Evolutionary conservation across 30 jellyfish, hydroid and myxozoan genomes (phyloP).

Genomic region (Pseudorhiza aurosa): DNA sequence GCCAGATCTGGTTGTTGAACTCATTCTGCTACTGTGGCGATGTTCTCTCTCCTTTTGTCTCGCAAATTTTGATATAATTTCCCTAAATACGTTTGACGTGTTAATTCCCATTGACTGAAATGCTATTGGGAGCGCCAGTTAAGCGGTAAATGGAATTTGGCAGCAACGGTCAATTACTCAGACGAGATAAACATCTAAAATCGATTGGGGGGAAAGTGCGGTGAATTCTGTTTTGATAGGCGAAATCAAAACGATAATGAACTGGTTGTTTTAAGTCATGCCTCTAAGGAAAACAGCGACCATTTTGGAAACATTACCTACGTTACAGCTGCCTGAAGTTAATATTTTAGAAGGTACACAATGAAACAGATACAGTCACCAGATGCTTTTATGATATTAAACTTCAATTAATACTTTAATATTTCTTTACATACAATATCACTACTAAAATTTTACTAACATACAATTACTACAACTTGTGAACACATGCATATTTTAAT

Average conservation of each 20-base stretch:
- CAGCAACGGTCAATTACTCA: background rate
- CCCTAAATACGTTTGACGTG: background rate
- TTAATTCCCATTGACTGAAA: background rate
- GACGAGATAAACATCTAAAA: background rate
- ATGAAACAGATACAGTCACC: too few species aligned
- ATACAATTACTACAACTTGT: too few species aligned
- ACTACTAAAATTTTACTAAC: too few species aligned
- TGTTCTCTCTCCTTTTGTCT: background rate
- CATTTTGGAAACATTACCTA: too few species aligned
- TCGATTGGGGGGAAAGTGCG: background rate
- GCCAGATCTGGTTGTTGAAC: background rate
- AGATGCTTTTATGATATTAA: too few species aligned
- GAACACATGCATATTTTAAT: too few species aligned
- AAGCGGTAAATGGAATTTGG: background rate
- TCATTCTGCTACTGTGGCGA: background rate
- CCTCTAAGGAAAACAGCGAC: background rate
- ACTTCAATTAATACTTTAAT: too few species aligned
- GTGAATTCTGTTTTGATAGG: background rate
- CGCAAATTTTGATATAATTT: background rate
- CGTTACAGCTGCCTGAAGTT: too few species aligned
- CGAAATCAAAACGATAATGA: background rate
- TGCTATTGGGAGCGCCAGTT: constrained; percentile 2
- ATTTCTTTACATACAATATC: too few species aligned
- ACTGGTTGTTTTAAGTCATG: background rate
- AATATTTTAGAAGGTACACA: too few species aligned